Conservation (phyloP, 2,888 invertebrate species). For the Monopis laevigella region DNA sequence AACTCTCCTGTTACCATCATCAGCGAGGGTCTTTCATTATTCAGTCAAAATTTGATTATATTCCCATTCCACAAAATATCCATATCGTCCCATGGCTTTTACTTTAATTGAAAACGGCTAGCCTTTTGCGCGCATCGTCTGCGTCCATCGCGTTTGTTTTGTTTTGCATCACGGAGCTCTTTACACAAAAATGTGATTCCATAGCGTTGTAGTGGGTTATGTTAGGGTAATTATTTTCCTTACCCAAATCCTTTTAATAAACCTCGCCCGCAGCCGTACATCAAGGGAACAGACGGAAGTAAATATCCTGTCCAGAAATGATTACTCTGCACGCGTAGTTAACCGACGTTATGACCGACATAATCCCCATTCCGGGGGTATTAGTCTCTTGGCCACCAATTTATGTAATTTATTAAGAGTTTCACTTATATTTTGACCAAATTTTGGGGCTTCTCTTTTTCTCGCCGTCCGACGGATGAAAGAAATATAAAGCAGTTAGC, state of each 20-base stretch:
- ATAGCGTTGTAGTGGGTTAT: background rate
- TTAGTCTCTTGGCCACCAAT: constrained; percentile 59
- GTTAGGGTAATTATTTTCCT: constrained; percentile 9
- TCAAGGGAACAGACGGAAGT: constrained; percentile 54
- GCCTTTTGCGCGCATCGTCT: constrained; percentile 18
- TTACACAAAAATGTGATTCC: background rate
- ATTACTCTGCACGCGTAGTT: constrained; percentile 59
- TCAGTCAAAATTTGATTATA: constrained; percentile 65
- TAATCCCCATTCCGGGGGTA: constrained; percentile 59
- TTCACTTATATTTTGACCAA: constrained; percentile 41
- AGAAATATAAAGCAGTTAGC: constrained; percentile 52
- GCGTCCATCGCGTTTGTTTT: constrained; percentile 10
- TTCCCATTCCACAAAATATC: constrained; percentile 65
- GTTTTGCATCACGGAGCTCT: background rate
- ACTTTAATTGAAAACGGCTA: constrained; percentile 57
- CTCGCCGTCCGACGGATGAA: constrained; percentile 35
- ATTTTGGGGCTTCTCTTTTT: constrained; percentile 50
- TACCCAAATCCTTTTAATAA: constrained; percentile 40
- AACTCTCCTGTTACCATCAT: constrained; percentile 51
- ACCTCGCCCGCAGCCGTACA: constrained; percentile 29
- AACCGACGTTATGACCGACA: constrained; percentile 55
- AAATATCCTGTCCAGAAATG: constrained; percentile 61
- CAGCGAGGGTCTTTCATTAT: constrained; percentile 60
- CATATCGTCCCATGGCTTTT: constrained; percentile 60
- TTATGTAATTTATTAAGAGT: constrained; percentile 64